Evolutionary conservation across 1,140 invertebrate genomes (phyloP).

Genomic region (Papilio polytes): DNA sequence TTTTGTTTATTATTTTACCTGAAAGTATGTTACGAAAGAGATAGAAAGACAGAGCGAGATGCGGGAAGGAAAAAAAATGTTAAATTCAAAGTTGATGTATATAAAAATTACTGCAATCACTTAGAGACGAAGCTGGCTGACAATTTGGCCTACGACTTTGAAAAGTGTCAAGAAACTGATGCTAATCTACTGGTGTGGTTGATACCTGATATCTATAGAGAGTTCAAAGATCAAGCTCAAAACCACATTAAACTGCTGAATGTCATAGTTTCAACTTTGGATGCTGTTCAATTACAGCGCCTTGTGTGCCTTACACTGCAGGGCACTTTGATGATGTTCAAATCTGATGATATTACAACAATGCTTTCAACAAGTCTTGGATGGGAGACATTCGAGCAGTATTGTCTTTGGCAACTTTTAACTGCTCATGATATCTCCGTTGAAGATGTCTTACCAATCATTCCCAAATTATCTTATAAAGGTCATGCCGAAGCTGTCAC

Average conservation of each 20-base stretch:
- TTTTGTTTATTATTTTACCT: conserved; percentile 91
- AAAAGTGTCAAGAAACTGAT: conserved; percentile 95
- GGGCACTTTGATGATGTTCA: conserved; percentile 93
- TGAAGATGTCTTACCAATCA: conserved; percentile 94
- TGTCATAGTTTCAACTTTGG: conserved; percentile 94
- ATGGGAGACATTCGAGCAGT: conserved; percentile 99
- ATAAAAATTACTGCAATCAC: conserved; percentile 94
- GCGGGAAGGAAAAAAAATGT: conserved; percentile 84
- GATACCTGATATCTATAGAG: conserved; percentile 95
- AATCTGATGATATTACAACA: conserved; percentile 88
- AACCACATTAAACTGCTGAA: conserved; percentile 94
- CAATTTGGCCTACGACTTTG: conserved; percentile 91
- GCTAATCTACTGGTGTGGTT: conserved; percentile 94
- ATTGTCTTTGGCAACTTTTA: conserved; percentile 97
- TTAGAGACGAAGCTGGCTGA: conserved; percentile 91
- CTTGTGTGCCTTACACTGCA: conserved; percentile 95
- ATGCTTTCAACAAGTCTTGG: conserved; percentile 92
- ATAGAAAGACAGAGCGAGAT: conserved; percentile 72
- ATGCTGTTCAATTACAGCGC: conserved; percentile 94
- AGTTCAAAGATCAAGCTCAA: conserved; percentile 93
- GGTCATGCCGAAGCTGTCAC: conserved; percentile 96
- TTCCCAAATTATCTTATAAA: conserved; percentile 94
- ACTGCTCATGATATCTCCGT: conserved; percentile 96
- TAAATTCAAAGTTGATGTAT: conserved; percentile 92
- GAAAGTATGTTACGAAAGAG: conserved; percentile 77